These are phyloP conservation scores for Myotis myotis DNA, from an alignment of 2,797 vertebrate species.

Conservation along the genomic window DNA sequence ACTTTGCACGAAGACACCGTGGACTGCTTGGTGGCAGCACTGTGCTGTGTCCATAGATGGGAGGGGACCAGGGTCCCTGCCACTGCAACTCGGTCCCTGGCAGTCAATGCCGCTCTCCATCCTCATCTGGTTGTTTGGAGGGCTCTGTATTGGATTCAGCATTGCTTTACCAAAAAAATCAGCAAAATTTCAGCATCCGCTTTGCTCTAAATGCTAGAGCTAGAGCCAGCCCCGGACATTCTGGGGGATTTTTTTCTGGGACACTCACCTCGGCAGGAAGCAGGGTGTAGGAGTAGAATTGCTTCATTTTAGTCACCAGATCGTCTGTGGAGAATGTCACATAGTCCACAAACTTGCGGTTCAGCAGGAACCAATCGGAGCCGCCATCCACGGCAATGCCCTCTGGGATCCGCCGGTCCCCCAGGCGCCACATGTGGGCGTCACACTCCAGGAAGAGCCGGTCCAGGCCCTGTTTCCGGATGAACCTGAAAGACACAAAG, in stretches of 20 bases:
- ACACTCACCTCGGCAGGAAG: conserved; percentile 94
- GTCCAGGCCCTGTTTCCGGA: conserved; percentile 97
- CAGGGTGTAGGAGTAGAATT: conserved; percentile 95
- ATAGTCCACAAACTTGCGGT: conserved; percentile 95
- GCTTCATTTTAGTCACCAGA: conserved; percentile 96
- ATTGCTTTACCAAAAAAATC: not conserved
- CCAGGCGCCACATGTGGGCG: conserved; percentile 98
- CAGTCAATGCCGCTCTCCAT: accelerated
- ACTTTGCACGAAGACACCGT: not conserved
- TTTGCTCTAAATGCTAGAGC: not conserved
- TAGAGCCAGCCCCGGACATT: not conserved
- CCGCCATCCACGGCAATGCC: conserved; percentile 96
- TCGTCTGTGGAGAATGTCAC: conserved; percentile 94
- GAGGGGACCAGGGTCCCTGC: not conserved
- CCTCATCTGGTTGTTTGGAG: not conserved
- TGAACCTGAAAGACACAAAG: conserved; percentile 87
- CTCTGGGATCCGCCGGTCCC: conserved; percentile 96
- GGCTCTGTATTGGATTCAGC: accelerated
- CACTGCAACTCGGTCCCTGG: not conserved
- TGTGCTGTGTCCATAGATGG: not conserved
- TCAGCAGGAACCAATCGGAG: conserved; percentile 98
- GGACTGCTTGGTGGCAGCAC: too few species aligned
- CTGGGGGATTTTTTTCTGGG: accelerated
- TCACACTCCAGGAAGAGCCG: conserved; percentile 97
- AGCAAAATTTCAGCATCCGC: not conserved